Conservation (phyloP, 2,797 vertebrate species). For the Hemitrygon akajei region DNA sequence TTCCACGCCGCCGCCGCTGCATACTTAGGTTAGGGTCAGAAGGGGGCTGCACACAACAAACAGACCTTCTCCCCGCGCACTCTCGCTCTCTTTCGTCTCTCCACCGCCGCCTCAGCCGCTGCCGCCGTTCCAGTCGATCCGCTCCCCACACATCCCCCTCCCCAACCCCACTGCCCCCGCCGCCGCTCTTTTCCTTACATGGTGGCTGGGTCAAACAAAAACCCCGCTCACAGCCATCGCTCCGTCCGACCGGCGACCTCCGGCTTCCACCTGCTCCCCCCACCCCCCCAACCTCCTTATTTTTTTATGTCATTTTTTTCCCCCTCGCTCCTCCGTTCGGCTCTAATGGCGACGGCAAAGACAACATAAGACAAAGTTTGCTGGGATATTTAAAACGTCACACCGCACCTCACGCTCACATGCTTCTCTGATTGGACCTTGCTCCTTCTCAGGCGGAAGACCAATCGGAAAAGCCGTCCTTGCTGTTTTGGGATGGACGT, state of each 20-base stretch:
- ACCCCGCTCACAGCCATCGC: neutral
- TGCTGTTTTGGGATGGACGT: constrained; percentile 30
- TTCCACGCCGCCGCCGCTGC: constrained; percentile 12
- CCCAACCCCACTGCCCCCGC: neutral
- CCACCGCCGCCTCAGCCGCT: neutral
- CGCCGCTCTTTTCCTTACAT: neutral
- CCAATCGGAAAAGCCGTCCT: neutral
- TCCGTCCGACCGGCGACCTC: constrained; percentile 9
- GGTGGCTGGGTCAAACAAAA: constrained; percentile 21
- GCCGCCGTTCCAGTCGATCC: neutral
- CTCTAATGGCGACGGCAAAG: constrained; percentile 35
- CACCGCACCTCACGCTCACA: constrained; percentile 2
- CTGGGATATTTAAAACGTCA: constrained; percentile 33
- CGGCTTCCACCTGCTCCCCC: neutral
- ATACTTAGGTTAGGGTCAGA: neutral
- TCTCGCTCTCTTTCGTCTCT: neutral
- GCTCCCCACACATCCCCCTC: neutral
- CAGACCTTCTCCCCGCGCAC: constrained; percentile 23
- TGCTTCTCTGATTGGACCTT: neutral
- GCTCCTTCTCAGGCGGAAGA: neutral
- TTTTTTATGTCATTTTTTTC: constrained; percentile 21
- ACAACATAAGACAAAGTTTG: constrained; percentile 25
- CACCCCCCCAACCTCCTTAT: neutral
- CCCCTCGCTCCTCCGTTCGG: neutral
- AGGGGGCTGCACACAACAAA: constrained; percentile 12